Evolutionary conservation across 37 sponge, comb jelly and placozoan species (phyloP).

Genomic region (Trichoplax adhaerens): DNA sequence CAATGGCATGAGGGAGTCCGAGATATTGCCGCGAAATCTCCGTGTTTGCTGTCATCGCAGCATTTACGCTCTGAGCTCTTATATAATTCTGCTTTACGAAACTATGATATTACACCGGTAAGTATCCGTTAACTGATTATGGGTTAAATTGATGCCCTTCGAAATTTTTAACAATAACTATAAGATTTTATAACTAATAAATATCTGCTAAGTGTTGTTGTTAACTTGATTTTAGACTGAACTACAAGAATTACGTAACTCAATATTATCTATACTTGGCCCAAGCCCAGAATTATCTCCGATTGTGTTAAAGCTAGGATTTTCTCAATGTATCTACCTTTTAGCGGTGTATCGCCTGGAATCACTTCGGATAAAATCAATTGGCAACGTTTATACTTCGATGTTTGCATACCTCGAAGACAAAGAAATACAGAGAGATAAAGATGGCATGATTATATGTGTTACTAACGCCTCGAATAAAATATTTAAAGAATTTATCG

Average conservation of each 20-base stretch:
- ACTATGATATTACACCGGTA: constrained; percentile 31
- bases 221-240: constrained; percentile 20
- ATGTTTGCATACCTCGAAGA: constrained; percentile 65
- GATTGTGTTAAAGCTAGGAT: constrained; percentile 31
- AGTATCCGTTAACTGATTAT: not conserved
- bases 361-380: constrained; percentile 23
- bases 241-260: constrained; percentile 39
- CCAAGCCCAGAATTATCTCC: constrained; percentile 34
- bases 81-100: constrained; percentile 41
- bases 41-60: constrained; percentile 49
- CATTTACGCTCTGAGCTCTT: constrained; percentile 54
- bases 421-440: constrained; percentile 53
- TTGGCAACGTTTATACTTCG: constrained; percentile 1
- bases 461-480: constrained; percentile 13
- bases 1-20: constrained; percentile 40
- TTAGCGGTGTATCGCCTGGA: constrained; percentile 55
- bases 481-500: constrained; percentile 28
- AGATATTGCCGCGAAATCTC: constrained; percentile 48
- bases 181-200: too few species aligned
- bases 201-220: too few species aligned
- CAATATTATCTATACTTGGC: constrained; percentile 30
- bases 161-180: too few species aligned
- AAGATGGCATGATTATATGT: constrained; percentile 5
- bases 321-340: constrained; percentile 62
- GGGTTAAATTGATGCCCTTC: constrained; percentile 1